A percentile compares a stretch with the other conserved stretches of the same genome.
phyloP scores from a whole-genome alignment of 2,113 vertebrate genomes.

The Corynorhinus townsendii region DNA sequence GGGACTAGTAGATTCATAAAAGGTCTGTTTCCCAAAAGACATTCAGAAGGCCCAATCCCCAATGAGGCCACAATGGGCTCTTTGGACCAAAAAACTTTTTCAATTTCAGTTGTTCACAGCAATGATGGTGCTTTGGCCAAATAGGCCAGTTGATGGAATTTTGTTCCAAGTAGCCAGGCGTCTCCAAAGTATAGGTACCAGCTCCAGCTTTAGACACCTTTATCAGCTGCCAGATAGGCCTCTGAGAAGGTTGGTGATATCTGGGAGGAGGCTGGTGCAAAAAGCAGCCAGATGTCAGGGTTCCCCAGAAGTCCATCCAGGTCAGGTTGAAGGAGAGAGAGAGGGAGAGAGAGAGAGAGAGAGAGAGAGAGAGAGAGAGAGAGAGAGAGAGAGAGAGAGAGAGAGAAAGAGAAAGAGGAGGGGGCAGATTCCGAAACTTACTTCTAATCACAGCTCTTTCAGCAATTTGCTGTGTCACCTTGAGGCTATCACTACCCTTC shows the following conservation, averaged over 20 bases:
- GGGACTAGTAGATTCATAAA: background rate
- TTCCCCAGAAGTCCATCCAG: background rate
- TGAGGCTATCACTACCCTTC: background rate
- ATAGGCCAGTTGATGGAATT: background rate
- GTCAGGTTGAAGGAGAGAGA: background rate
- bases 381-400: background rate
- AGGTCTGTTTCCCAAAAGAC: background rate
- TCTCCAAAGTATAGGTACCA: background rate
- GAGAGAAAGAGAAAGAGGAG: background rate
- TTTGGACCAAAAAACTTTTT: background rate
- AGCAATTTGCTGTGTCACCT: background rate
- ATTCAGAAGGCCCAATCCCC: background rate
- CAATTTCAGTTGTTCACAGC: background rate
- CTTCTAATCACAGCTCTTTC: background rate
- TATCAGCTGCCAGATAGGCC: background rate
- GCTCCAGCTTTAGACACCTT: background rate
- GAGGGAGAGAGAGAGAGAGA: background rate
- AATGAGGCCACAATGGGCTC: background rate
- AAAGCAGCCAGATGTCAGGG: background rate
- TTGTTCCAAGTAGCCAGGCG: background rate
- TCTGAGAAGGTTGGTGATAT: no score
- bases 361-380: background rate
- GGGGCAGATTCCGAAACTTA: background rate
- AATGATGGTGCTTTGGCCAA: background rate
- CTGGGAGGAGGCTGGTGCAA: background rate